Base-by-base conservation (phyloP, 2,888 invertebrate genomes). In the Athripsodes cinereus region DNA sequence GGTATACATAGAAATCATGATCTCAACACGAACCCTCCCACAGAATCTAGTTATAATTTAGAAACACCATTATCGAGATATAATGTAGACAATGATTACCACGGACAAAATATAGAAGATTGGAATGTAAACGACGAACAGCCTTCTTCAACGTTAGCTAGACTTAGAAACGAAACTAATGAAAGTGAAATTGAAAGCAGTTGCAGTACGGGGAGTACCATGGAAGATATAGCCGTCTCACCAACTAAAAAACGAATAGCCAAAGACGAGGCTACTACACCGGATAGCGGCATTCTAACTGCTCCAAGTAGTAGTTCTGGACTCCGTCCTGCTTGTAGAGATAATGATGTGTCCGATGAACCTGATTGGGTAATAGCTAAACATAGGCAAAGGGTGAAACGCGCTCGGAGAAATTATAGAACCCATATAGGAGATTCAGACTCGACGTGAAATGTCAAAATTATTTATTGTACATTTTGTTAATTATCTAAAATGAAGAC, bases 401-500 rank as follows among this genome's bases (percentile, higher is more conserved):
- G 82, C 65, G 81, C 82, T 1, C 75, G 84, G 5, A 74, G 84
- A 59, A 84, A 84, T 69, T 82, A 84, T 69, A 77, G 84, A 66
- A 82, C 77, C 69, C 83, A 82, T 66, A 80, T 85, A 70, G 73
- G 69, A 26, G 84, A 85, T 63, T 84, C 85, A 0, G 86, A 86
- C 68, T 85, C 85, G 50, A 85, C 84, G 70, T 78, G 70, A 69
- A 58, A 3, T 26, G 26, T 26, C 10, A 26, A 26, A 26, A 26
- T 26, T 26, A 26, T 26, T 26, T 26, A 26, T 26, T 26, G 10
- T n/a, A n/a, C n/a, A n/a, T n/a, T n/a, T n/a, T n/a, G n/a, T n/a
- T n/a, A n/a, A n/a, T n/a, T n/a, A n/a, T n/a, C n/a, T n/a, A n/a
- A n/a, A n/a, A n/a, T n/a, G n/a, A n/a, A n/a, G n/a, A n/a, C n/a